Conservation (phyloP, 2,888 invertebrate genomes). For the Polietes domitor region DNA sequence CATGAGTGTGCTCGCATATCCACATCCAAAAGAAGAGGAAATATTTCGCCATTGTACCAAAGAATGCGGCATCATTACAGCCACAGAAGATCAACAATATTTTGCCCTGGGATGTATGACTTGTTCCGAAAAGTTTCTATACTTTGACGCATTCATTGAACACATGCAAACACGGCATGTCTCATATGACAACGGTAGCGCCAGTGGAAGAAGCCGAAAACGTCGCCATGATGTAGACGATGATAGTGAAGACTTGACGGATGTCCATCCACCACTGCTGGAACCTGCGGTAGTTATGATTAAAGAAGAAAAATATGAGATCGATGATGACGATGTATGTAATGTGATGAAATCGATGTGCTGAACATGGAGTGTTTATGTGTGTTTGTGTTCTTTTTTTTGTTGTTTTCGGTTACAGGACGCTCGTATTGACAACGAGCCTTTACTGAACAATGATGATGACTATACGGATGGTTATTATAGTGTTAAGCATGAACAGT, state of each 20-base stretch:
- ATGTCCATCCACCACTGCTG: slow-evolving; percentile 73
- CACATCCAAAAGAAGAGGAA: slow-evolving; percentile 76
- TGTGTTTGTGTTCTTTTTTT: neutral
- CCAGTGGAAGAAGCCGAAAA: slow-evolving; percentile 29
- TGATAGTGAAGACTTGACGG: slow-evolving; percentile 75
- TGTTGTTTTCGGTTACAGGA: slow-evolving; percentile 25
- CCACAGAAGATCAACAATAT: slow-evolving; percentile 77
- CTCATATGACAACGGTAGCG: slow-evolving; percentile 52
- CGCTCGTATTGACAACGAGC: slow-evolving; percentile 59
- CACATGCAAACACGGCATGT: slow-evolving; percentile 76
- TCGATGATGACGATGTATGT: slow-evolving; percentile 57
- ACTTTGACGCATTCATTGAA: slow-evolving; percentile 77
- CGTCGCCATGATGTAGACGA: slow-evolving; percentile 60
- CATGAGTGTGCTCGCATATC: slow-evolving; percentile 77
- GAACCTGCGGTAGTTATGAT: slow-evolving; percentile 76
- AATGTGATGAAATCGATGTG: neutral
- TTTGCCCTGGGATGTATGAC: slow-evolving; percentile 74
- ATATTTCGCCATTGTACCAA: slow-evolving; percentile 77
- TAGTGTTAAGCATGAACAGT: slow-evolving; percentile 72
- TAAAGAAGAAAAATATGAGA: slow-evolving; percentile 68
- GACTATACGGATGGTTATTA: slow-evolving; percentile 59
- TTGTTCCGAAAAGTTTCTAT: slow-evolving; percentile 77
- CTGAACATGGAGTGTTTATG: neutral
- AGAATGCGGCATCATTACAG: slow-evolving; percentile 77
- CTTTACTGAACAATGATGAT: slow-evolving; percentile 55